Conservation (phyloP, 1,140 invertebrate species). For the Neoseiulus cucumeris region DNA sequence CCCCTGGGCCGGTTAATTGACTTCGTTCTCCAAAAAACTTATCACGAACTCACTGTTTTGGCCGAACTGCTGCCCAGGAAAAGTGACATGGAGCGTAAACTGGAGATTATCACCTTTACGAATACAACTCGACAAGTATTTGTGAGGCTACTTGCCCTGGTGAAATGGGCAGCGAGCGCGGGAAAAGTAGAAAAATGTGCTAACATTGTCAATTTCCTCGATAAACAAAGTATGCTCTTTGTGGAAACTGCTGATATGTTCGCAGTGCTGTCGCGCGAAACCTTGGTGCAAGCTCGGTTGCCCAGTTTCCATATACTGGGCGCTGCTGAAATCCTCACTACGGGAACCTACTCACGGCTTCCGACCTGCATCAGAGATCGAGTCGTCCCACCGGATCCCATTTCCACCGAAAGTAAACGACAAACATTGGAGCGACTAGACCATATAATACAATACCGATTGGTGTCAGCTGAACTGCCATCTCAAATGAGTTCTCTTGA, state of each 20-base stretch:
- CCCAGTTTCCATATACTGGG: slow-evolving; percentile 94
- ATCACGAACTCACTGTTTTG: slow-evolving; percentile 83
- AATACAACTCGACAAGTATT: slow-evolving; percentile 79
- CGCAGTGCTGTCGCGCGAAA: slow-evolving; percentile 80
- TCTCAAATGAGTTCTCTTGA: slow-evolving; percentile 55
- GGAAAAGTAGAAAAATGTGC: slow-evolving; percentile 94
- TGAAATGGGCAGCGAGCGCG: slow-evolving; percentile 93
- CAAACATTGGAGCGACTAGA: slow-evolving; percentile 65
- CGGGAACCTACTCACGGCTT: slow-evolving; percentile 57
- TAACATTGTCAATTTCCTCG: slow-evolving; percentile 83
- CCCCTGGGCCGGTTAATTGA: slow-evolving; percentile 70
- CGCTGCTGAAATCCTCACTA: slow-evolving; percentile 92
- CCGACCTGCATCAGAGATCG: slow-evolving; percentile 78
- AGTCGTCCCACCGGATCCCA: slow-evolving; percentile 81
- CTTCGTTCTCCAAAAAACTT: slow-evolving; percentile 85
- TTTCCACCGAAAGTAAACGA: slow-evolving; percentile 61
- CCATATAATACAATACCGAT: slow-evolving; percentile 73
- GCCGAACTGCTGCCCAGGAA: slow-evolving; percentile 90
- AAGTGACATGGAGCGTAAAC: slow-evolving; percentile 92
- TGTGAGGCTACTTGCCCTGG: slow-evolving; percentile 73
- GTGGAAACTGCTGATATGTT: slow-evolving; percentile 91
- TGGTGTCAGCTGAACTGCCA: slow-evolving; percentile 74
- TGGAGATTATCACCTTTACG: slow-evolving; percentile 93
- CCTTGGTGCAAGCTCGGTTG: slow-evolving; percentile 73
- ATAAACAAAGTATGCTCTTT: slow-evolving; percentile 82